Conservation (phyloP, 1,140 invertebrate genomes). For the Grapholita molesta region DNA sequence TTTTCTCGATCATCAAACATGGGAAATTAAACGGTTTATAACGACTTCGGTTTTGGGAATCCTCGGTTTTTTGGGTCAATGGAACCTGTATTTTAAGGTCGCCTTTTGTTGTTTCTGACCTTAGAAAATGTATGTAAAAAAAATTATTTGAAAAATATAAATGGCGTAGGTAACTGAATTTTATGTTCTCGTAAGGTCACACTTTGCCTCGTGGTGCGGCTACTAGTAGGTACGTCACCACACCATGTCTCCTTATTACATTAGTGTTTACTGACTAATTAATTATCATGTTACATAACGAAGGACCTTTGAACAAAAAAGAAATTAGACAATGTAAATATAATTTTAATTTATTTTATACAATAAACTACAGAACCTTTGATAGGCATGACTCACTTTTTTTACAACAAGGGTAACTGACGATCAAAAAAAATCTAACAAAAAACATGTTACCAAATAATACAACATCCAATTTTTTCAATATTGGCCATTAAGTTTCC, state of each 20-base stretch:
- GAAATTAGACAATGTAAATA: no score
- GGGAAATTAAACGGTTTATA: not conserved
- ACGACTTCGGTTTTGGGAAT: not conserved
- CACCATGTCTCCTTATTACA: no score
- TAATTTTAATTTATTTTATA: not conserved
- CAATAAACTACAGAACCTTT: not conserved
- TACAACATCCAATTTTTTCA: not conserved
- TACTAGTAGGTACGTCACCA: no score
- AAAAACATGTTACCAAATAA: not conserved
- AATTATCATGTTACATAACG: no score
- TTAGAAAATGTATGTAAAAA: no score
- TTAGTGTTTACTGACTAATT: no score
- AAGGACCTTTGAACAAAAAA: not conserved
- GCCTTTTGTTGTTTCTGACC: not conserved
- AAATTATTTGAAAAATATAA: no score
- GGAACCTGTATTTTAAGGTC: not conserved
- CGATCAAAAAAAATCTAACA: not conserved
- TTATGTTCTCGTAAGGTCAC: no score
- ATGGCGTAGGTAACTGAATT: no score
- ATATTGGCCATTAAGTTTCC: conserved; percentile 2
- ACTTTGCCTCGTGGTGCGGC: no score
- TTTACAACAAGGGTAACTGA: not conserved
- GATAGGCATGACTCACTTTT: not conserved
- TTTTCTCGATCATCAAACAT: not conserved
- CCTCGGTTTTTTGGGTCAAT: not conserved